Percentiles rank a stretch among this genome's conserved stretches.
These are phyloP conservation scores for Hozukius guyotensis DNA, from an alignment of 2,797 vertebrate species.

Conservation along the genomic window DNA sequence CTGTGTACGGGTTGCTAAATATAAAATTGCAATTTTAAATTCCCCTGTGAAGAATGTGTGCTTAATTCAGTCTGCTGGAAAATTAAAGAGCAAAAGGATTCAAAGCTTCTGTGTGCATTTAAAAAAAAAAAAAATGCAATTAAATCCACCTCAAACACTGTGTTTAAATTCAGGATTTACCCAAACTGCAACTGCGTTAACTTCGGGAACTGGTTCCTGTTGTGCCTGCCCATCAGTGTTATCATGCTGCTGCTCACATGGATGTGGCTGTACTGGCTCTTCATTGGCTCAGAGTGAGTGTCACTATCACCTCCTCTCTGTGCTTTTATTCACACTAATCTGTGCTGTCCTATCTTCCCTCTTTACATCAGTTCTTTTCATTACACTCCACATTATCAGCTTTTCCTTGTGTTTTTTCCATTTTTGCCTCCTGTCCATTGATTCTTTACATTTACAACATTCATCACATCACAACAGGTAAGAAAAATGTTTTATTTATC, in stretches of 20 bases:
- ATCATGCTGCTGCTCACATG: conserved; percentile 88
- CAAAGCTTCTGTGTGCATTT: background rate
- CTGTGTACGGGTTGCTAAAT: background rate
- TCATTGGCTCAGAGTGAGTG: conserved; percentile 92
- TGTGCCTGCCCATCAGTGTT: conserved; percentile 88
- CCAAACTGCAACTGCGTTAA: conserved; percentile 87
- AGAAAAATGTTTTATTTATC: no score
- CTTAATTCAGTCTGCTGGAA: background rate
- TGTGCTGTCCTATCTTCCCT: background rate
- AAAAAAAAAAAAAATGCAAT: background rate
- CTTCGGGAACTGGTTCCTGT: conserved; percentile 92
- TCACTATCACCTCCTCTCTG: background rate
- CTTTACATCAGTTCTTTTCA: background rate
- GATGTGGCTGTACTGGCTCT: conserved; percentile 93
- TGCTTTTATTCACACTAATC: background rate
- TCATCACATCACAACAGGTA: background rate
- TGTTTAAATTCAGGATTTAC: conserved; percentile 82
- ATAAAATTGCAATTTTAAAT: background rate
- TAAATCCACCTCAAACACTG: background rate
- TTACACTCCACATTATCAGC: background rate
- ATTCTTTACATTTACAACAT: background rate
- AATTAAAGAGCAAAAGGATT: background rate
- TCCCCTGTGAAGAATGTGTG: background rate
- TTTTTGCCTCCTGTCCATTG: background rate
- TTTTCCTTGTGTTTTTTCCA: background rate